phyloP scores from a whole-genome alignment of 2,113 vertebrate species.

The Mirza zaza region DNA sequence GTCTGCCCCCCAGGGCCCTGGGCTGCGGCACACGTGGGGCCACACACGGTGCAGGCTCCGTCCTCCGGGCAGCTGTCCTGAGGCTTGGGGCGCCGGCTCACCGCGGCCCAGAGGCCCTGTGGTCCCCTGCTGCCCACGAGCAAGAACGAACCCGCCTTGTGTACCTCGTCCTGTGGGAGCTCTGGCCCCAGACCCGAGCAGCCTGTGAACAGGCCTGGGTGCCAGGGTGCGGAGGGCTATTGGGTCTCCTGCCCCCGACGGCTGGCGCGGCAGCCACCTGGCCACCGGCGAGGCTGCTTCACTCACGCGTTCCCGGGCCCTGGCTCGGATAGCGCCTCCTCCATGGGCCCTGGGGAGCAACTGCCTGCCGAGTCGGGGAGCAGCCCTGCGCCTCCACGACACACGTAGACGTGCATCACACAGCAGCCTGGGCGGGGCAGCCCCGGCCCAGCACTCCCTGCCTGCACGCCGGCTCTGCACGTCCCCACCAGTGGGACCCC shows the following conservation, averaged over 20 bases:
- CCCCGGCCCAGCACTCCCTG: fast-evolving
- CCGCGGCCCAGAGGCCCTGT: fast-evolving
- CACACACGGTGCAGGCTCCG: too few relatives aligned
- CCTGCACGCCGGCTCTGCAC: too few relatives aligned
- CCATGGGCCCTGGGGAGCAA: background rate
- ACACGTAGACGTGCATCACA: background rate
- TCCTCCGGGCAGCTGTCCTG: background rate
- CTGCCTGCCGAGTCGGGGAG: background rate
- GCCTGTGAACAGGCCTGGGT: too few relatives aligned
- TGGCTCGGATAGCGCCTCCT: background rate
- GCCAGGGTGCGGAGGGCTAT: fast-evolving
- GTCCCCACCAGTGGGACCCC: fast-evolving
- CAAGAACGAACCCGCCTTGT: background rate
- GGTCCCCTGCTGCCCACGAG: background rate
- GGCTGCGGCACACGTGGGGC: background rate
- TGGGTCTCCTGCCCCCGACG: background rate
- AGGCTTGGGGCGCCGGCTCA: background rate
- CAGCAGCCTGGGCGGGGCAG: too few relatives aligned
- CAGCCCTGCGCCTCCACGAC: background rate
- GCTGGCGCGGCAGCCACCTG: background rate
- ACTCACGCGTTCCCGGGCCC: background rate
- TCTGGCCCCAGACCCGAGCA: background rate
- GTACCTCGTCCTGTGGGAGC: too few relatives aligned
- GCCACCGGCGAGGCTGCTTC: background rate
- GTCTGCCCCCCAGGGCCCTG: background rate